phyloP scores from a whole-genome alignment of 2,888 invertebrate genomes.

The Alitta virens region DNA sequence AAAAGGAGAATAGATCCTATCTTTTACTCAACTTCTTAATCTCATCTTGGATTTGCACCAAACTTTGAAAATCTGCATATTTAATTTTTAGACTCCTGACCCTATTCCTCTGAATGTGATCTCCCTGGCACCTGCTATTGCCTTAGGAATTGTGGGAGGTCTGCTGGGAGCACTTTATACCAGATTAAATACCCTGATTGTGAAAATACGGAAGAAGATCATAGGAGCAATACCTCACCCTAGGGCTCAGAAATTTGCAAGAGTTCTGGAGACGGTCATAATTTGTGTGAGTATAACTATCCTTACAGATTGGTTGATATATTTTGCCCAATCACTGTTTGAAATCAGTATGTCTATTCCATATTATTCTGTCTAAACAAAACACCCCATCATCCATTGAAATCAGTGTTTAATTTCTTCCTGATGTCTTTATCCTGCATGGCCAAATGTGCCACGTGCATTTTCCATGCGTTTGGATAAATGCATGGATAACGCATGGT shows the following conservation, averaged over 20 bases:
- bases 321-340: slow-evolving; percentile 2
- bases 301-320: not conserved
- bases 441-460: too few species aligned
- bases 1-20: too few species aligned
- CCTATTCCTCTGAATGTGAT: slow-evolving; percentile 38
- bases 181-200: slow-evolving; percentile 14
- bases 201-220: not conserved
- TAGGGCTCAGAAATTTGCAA: slow-evolving; percentile 7
- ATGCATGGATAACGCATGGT: too few species aligned
- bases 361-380: too few species aligned
- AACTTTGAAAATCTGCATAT: not conserved
- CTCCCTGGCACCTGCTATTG: slow-evolving; percentile 38
- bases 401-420: too few species aligned
- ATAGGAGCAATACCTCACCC: not conserved
- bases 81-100: slow-evolving; percentile 3
- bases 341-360: too few species aligned
- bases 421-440: too few species aligned
- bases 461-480: too few species aligned
- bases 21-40: too few species aligned
- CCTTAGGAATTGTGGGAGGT: slow-evolving; percentile 45
- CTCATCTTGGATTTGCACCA: too few species aligned
- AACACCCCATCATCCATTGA: too few species aligned
- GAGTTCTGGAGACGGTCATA: slow-evolving; percentile 23
- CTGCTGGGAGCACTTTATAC: slow-evolving; percentile 38
- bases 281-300: slow-evolving; percentile 21